Percentiles rank a stretch among this genome's conserved stretches.
phyloP scores from a whole-genome alignment of 64 coral and sea anemone species.

The Montipora efflorescens region DNA sequence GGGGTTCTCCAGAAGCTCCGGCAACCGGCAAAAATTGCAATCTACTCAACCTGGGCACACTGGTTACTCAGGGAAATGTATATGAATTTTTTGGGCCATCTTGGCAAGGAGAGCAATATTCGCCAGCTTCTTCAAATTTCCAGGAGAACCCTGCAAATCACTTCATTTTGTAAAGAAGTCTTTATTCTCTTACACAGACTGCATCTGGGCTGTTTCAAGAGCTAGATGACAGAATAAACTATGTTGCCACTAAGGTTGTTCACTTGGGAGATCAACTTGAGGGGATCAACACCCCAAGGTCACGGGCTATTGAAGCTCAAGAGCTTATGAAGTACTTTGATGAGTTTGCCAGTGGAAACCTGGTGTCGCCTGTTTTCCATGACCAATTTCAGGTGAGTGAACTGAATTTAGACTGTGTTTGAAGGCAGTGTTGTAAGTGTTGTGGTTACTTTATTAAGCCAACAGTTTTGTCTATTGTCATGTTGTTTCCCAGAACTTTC shows the following conservation, averaged over 20 bases:
- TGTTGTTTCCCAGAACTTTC: no score
- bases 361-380: conserved; percentile 78
- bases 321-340: conserved; percentile 99
- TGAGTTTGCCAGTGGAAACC: conserved; percentile 81
- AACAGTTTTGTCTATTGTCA: no score
- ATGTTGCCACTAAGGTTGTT: conserved; percentile 98
- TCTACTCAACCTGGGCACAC: no score
- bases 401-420: neutral
- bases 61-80: no score
- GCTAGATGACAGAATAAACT: conserved; percentile 95
- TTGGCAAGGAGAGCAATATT: no score
- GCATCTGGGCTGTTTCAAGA: conserved; percentile 94
- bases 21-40: no score
- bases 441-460: neutral
- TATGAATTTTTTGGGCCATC: no score
- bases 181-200: conserved; percentile 24
- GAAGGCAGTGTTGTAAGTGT: neutral
- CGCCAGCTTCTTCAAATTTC: no score
- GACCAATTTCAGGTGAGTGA: conserved; percentile 69
- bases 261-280: conserved; percentile 99
- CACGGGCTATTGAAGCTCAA: conserved; percentile 89
- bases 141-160: no score
- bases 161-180: no score
- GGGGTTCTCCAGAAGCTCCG: no score
- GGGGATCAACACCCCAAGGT: conserved; percentile 93